Conservation (phyloP, 2,113 vertebrate genomes). For the Paradoxurus hermaphroditus region DNA sequence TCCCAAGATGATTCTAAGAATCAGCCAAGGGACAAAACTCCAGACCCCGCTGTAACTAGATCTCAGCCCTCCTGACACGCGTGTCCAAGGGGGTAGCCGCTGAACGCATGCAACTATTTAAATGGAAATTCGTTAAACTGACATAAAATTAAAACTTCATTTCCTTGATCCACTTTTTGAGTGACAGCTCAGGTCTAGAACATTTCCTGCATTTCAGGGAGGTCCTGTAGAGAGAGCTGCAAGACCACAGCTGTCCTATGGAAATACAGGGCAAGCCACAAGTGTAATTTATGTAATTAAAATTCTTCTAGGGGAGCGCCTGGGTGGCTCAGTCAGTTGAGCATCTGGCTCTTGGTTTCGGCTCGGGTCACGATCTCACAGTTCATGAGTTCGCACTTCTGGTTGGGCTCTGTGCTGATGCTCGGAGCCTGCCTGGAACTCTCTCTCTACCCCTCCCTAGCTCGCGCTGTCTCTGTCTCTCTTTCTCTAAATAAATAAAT, state of each 20-base stretch:
- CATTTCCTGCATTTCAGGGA: not conserved
- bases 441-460: too few species aligned
- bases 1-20: not conserved
- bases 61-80: not conserved
- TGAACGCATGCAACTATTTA: not conserved
- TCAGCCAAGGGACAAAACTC: not conserved
- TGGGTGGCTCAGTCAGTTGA: too few species aligned
- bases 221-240: not conserved
- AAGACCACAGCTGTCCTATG: not conserved
- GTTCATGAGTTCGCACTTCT: too few species aligned
- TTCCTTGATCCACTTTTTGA: not conserved
- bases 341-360: too few species aligned
- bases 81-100: rapidly evolving
- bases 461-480: too few species aligned
- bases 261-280: not conserved
- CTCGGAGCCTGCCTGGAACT: too few species aligned
- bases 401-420: too few species aligned
- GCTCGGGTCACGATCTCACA: too few species aligned
- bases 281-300: not conserved
- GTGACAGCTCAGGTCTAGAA: not conserved
- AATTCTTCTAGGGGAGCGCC: not conserved
- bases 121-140: not conserved
- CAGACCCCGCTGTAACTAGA: not conserved
- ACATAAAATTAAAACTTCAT: not conserved
- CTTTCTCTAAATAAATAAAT: too few species aligned